Conservation (phyloP, 2,797 vertebrate genomes). For the Enteromius paludinosus region DNA sequence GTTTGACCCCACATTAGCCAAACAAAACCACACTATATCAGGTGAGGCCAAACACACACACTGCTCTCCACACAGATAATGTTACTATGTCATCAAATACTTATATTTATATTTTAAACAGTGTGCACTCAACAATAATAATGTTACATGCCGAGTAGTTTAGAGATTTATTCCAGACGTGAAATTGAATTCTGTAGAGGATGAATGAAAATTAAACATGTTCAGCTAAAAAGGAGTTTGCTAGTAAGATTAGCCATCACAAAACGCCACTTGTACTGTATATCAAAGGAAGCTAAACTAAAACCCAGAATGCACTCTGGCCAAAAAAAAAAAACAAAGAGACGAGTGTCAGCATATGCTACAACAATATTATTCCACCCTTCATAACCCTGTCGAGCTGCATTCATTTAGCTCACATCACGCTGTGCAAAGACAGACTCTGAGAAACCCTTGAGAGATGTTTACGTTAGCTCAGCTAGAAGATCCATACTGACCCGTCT, state of each 20-base stretch:
- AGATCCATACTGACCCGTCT: constrained; percentile 37
- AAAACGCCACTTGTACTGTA: not conserved
- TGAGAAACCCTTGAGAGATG: constrained; percentile 47
- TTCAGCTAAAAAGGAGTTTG: not conserved
- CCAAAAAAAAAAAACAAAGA: not conserved
- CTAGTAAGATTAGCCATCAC: not conserved
- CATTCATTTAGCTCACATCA: not conserved
- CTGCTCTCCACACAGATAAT: not conserved
- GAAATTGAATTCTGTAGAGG: not conserved
- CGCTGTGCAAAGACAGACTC: constrained; percentile 41
- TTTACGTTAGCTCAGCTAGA: constrained; percentile 45
- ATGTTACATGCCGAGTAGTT: not conserved
- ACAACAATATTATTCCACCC: constrained; percentile 52
- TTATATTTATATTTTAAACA: constrained; percentile 11
- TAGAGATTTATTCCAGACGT: constrained; percentile 2
- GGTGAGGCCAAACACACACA: constrained; percentile 1
- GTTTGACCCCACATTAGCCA: constrained; percentile 33
- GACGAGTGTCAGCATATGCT: constrained; percentile 24
- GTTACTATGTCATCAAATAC: constrained; percentile 3
- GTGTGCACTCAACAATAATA: constrained; percentile 2
- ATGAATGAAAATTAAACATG: not conserved
- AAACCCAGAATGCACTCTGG: constrained; percentile 13
- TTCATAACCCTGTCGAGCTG: constrained; percentile 13
- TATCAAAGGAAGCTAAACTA: constrained; percentile 24
- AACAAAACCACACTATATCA: constrained; percentile 32